Conservation (phyloP, 2,797 vertebrate genomes). For the Melanotaenia maccullochi region DNA sequence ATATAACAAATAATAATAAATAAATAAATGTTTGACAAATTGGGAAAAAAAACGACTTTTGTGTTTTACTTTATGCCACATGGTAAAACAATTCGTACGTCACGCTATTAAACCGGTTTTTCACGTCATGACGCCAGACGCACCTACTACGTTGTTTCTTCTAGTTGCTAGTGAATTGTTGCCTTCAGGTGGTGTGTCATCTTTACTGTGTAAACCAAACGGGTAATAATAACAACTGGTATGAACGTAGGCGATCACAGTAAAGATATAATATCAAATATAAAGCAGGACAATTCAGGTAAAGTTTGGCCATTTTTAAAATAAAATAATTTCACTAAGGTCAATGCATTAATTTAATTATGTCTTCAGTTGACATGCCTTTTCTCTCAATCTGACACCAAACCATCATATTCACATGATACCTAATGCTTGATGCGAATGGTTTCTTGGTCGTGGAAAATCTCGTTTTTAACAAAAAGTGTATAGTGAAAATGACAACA, state of each 20-base stretch:
- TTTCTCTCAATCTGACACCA: not conserved
- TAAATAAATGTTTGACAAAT: not conserved
- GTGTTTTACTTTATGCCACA: not conserved
- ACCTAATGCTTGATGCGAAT: not conserved
- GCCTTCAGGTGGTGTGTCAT: constrained; percentile 53
- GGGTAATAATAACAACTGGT: not conserved
- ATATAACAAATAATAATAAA: not conserved
- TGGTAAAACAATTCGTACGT: not conserved
- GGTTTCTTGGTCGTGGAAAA: not conserved
- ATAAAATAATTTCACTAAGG: not conserved
- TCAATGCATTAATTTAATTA: not conserved
- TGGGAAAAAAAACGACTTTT: not conserved
- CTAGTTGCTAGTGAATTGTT: constrained; percentile 21
- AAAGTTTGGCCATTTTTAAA: not conserved
- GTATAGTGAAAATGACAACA: not conserved
- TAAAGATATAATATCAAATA: accelerated
- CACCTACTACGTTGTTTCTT: not conserved
- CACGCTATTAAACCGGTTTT: constrained; percentile 17
- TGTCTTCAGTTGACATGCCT: not conserved
- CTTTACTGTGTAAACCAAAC: not conserved
- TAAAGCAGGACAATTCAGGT: not conserved
- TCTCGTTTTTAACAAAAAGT: not conserved
- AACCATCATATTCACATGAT: not conserved
- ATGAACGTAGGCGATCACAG: not conserved
- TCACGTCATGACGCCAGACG: constrained; percentile 40